Evolutionary conservation across 2,797 vertebrate species (phyloP).

Genomic region (Aratinga solstitialis): DNA sequence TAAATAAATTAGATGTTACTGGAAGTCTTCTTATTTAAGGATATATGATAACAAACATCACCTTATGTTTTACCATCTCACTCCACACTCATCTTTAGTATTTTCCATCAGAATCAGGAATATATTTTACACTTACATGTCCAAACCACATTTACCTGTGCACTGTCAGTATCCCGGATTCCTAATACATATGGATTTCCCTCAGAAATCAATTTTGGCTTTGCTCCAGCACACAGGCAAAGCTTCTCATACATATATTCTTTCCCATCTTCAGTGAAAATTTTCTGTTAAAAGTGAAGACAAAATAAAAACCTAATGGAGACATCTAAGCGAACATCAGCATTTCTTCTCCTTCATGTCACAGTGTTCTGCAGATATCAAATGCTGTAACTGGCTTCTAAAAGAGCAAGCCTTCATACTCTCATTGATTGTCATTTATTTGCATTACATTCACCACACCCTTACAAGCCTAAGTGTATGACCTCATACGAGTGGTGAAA

Average conservation of each 20-base stretch:
- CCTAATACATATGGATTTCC: constrained; percentile 88
- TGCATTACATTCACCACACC: neutral
- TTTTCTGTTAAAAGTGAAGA: constrained; percentile 72
- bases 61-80: neutral
- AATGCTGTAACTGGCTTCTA: neutral
- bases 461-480: neutral
- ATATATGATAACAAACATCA: neutral
- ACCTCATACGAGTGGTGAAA: neutral
- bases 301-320: neutral
- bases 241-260: constrained; percentile 85
- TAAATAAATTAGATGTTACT: neutral
- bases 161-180: constrained; percentile 96
- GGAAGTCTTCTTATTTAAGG: neutral
- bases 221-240: constrained; percentile 90
- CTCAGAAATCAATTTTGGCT: constrained; percentile 86
- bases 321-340: neutral
- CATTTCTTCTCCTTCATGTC: neutral
- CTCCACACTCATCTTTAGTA: neutral
- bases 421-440: neutral
- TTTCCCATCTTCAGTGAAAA: constrained; percentile 84
- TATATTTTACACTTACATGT: neutral
- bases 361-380: neutral
- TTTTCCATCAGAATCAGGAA: neutral
- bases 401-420: neutral
- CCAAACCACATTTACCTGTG: constrained; percentile 79